Conservation (phyloP, 2,888 invertebrate genomes). For the Bibio marci region DNA sequence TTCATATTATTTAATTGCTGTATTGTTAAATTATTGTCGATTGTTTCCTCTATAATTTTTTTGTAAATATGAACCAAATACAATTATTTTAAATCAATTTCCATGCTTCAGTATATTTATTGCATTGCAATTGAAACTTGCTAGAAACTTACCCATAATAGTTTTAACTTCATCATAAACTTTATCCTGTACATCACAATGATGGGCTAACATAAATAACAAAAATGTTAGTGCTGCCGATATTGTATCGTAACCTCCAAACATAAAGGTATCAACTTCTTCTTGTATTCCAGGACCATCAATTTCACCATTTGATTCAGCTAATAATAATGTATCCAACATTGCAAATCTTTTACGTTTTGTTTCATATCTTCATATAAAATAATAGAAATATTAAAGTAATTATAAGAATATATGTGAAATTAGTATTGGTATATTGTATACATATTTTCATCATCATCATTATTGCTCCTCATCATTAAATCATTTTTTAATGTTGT, state of each 20-base stretch:
- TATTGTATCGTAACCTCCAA: constrained; percentile 21
- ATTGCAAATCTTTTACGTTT: constrained; percentile 22
- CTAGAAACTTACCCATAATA: constrained; percentile 20
- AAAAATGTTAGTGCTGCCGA: neutral
- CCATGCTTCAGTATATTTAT: no score
- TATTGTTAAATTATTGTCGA: no score
- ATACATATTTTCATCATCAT: neutral
- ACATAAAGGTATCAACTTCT: constrained; percentile 36
- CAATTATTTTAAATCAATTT: no score
- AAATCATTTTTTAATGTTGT: no score
- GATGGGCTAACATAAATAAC: neutral
- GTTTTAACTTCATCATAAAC: constrained; percentile 11
- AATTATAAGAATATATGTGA: neutral
- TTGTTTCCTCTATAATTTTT: no score
- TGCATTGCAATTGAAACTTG: constrained; percentile 14
- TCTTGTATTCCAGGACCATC: neutral
- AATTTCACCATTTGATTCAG: neutral
- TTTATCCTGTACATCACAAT: neutral
- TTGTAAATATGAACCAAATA: no score
- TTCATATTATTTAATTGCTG: constrained; percentile 21
- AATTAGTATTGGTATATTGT: constrained; percentile 4
- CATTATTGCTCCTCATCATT: no score
- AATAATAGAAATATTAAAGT: constrained; percentile 4
- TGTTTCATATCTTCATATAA: constrained; percentile 7
- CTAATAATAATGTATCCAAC: neutral